A percentile compares a stretch with the other conserved stretches of the same genome.
Conservation (phyloP, 2,888 invertebrate species). For the Desoria tigrina region DNA sequence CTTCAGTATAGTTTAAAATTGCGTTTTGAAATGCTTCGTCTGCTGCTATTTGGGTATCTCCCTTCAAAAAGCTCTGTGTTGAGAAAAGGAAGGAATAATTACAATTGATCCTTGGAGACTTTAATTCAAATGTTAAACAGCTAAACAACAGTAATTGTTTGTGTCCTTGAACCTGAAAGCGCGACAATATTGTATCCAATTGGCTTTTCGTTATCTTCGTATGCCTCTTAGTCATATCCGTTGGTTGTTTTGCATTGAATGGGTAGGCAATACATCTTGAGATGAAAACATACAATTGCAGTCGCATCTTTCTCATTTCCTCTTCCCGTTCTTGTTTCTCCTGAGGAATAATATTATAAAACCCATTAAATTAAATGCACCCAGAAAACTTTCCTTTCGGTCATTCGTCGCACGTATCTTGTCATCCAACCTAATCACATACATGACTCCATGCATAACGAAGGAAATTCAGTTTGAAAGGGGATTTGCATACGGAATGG, state of each 20-base stretch:
- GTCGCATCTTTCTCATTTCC: slow-evolving; percentile 88
- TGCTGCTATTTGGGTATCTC: slow-evolving; percentile 96
- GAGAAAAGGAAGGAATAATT: background rate
- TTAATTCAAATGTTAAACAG: no score
- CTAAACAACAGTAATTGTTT: no score
- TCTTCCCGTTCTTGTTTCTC: slow-evolving; percentile 94
- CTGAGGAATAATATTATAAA: slow-evolving; percentile 57
- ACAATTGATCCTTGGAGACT: background rate
- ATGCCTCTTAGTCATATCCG: slow-evolving; percentile 94
- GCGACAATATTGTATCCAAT: slow-evolving; percentile 85
- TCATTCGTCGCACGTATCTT: no score
- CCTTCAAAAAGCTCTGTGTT: slow-evolving; percentile 88
- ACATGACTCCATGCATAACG: no score
- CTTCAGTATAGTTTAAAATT: slow-evolving; percentile 91
- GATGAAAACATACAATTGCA: slow-evolving; percentile 97
- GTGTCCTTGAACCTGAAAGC: slow-evolving; percentile 80
- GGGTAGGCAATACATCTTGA: slow-evolving; percentile 97
- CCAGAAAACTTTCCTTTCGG: no score
- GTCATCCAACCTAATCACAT: no score
- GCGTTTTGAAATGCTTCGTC: slow-evolving; percentile 99
- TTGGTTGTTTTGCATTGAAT: slow-evolving; percentile 98
- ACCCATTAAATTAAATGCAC: background rate
- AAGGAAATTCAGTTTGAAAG: no score
- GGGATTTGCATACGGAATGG: no score
- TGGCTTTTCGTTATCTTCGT: slow-evolving; percentile 96